Evolutionary conservation across 2,888 invertebrate species (phyloP).

Genomic region (Willowsia nigromaculata): DNA sequence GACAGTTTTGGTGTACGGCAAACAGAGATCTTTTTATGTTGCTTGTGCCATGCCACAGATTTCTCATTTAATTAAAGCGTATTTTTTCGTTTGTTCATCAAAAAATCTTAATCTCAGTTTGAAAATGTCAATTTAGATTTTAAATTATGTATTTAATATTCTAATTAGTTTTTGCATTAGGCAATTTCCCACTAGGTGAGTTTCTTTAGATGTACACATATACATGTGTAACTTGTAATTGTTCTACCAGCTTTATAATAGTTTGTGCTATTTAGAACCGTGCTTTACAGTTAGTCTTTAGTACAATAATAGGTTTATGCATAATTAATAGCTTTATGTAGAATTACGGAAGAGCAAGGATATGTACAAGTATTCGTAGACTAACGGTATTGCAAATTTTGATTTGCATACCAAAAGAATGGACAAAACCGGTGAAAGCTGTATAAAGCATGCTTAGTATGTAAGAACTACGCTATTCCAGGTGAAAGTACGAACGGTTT

Average conservation of each 20-base stretch:
- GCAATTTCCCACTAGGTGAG: no score
- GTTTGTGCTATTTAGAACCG: slow-evolving; percentile 26
- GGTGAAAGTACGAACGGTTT: background rate
- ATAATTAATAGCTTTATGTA: background rate
- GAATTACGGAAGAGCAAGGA: slow-evolving; percentile 46
- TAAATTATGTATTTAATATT: background rate
- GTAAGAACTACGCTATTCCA: background rate
- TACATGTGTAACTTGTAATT: background rate
- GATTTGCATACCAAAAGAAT: slow-evolving; percentile 7
- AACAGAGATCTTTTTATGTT: background rate
- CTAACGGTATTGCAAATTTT: background rate
- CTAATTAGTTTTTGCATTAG: background rate
- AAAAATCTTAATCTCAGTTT: slow-evolving; percentile 16
- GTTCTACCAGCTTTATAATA: slow-evolving; percentile 18
- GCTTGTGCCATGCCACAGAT: background rate
- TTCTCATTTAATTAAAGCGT: background rate
- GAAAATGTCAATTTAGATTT: slow-evolving; percentile 12
- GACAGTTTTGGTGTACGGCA: background rate
- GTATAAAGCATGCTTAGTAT: slow-evolving; percentile 42
- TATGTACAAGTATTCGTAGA: slow-evolving; percentile 35
- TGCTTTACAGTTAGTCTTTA: background rate
- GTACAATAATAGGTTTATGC: background rate
- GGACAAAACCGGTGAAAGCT: slow-evolving; percentile 64
- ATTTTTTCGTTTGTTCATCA: background rate
- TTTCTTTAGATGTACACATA: background rate